Evolutionary conservation across 2,797 vertebrate genomes (phyloP), one percentile per base, ranked within the genome.

Genomic region (Myiotriccus ornatus): DNA sequence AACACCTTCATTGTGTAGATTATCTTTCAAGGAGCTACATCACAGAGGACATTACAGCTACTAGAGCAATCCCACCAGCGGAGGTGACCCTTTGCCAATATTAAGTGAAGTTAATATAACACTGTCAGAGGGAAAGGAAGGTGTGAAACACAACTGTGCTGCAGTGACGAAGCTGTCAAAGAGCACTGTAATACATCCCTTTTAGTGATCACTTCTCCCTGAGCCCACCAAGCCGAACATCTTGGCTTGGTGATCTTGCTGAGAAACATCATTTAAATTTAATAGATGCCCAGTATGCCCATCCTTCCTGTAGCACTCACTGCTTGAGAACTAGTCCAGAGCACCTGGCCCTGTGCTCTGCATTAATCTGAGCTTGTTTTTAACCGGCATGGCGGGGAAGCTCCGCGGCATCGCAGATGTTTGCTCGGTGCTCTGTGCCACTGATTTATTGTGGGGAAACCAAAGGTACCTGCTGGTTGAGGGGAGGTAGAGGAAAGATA

Each of bases 401-500:
- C 74, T 81, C 39, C 3, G 0, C 23, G 53, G 68, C 59, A 13
- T 50, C 10, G 1, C 64, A 64, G 49, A 7, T 50, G 43, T 43
- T 3, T 9, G 39, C 39, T 35, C 8, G 43, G 5, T 89, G 50
- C 57, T 55, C 46, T 32, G n/a, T 3, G 67, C 4, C 1, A 44
- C 28, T 74, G 60, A 84, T 87, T 77, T 37, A 49, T 50, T 62
- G 10, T 4, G 49, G 53, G 6, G 27, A 64, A 84, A 64, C 28
- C 75, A 84, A 92, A 90, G 5, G 41, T 35, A 46, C 69, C 65
- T 94, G 83, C 90, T 80, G 84, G 21, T 39, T 4, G 24, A 89
- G 68, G 59, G 41, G 44, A 79, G 57, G 52, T 59, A 84, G 44
- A 55, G 52, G 52, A 68, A 52, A 46, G 53, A 39, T 75, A 77